Evolutionary conservation across 2,888 invertebrate species (phyloP).

Genomic region (Dynastes tityus): DNA sequence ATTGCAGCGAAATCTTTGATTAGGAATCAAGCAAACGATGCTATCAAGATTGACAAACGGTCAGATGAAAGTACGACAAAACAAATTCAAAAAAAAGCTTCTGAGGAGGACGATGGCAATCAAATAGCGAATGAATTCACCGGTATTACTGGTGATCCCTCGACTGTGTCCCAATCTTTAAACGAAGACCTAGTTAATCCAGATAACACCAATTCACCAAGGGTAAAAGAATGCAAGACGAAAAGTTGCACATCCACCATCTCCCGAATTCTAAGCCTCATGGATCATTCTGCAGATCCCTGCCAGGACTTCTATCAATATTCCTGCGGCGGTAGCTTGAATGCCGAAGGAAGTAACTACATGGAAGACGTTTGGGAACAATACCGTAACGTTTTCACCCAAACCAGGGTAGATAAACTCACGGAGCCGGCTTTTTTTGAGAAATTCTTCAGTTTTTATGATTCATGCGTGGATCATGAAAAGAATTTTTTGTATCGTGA

Average conservation of each 20-base stretch:
- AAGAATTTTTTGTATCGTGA: slow-evolving; percentile 57
- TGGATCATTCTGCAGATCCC: slow-evolving; percentile 58
- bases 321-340: slow-evolving; percentile 60
- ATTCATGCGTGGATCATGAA: slow-evolving; percentile 60
- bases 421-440: slow-evolving; percentile 44
- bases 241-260: slow-evolving; percentile 56
- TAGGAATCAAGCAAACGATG: too few species aligned
- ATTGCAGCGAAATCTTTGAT: too few species aligned
- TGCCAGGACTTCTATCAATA: slow-evolving; percentile 64
- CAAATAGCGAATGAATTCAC: background rate
- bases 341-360: slow-evolving; percentile 46
- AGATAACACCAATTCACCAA: background rate
- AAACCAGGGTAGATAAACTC: background rate
- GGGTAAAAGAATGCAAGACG: background rate
- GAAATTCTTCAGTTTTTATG: slow-evolving; percentile 59
- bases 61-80: background rate
- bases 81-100: background rate
- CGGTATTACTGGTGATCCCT: background rate
- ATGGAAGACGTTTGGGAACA: slow-evolving; percentile 49
- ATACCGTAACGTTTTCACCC: slow-evolving; percentile 52
- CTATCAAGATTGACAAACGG: too few species aligned
- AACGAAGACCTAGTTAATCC: background rate
- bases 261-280: slow-evolving; percentile 60
- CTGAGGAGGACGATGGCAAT: background rate
- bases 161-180: background rate